A percentile compares a stretch with the other conserved stretches of the same genome.
These are phyloP conservation scores for Ictalurus furcatus DNA, from an alignment of 2,113 vertebrate genomes.

Conservation along the genomic window DNA sequence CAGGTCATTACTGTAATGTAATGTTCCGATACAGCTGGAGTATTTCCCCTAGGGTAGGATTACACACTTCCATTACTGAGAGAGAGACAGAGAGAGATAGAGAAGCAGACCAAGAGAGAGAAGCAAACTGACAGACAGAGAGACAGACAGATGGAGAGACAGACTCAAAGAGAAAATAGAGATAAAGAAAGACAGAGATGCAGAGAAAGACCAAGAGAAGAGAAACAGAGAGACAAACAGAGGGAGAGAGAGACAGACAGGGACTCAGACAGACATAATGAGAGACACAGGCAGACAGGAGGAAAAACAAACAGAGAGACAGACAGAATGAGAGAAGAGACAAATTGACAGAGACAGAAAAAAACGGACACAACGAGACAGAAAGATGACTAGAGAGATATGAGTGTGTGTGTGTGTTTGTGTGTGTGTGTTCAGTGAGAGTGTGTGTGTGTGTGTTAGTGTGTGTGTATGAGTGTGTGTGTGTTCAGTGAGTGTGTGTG, in stretches of 20 bases:
- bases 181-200: background rate
- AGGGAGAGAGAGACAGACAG: background rate
- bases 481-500: no score
- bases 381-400: background rate
- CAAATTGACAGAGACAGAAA: background rate
- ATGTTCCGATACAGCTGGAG: conserved; percentile 63
- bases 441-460: no score
- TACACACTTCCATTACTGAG: conserved; percentile 55
- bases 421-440: background rate
- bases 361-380: background rate
- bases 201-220: background rate
- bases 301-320: background rate
- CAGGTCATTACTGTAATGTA: conserved; percentile 50
- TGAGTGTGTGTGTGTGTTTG: background rate
- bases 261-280: background rate
- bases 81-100: conserved; percentile 18
- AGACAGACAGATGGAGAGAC: background rate
- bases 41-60: conserved; percentile 51
- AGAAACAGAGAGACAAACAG: background rate
- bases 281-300: background rate
- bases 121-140: background rate
- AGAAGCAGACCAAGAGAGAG: background rate
- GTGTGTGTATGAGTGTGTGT: no score
- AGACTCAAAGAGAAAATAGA: background rate
- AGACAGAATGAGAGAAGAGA: background rate